Conservation (phyloP, 1,140 invertebrate genomes). For the Drosophila kanapiae region DNA sequence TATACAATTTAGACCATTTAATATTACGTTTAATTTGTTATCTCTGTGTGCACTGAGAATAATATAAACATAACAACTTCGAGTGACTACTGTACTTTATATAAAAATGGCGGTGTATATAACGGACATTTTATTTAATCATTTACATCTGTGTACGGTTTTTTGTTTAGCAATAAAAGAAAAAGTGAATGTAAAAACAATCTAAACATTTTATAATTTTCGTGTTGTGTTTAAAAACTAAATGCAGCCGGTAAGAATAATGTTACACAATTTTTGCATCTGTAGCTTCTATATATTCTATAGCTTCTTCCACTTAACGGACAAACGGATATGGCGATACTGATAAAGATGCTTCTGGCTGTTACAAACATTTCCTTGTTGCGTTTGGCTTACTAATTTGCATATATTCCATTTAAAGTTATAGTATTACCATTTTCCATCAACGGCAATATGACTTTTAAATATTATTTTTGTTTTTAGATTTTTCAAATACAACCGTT, state of each 20-base stretch:
- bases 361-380: too few species aligned
- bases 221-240: too few species aligned
- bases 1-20: background rate
- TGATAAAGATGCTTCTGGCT: too few species aligned
- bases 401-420: too few species aligned
- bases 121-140: slow-evolving; percentile 42
- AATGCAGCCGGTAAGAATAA: too few species aligned
- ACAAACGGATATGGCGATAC: too few species aligned
- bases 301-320: too few species aligned
- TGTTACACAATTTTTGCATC: too few species aligned
- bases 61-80: background rate
- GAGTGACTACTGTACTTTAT: slow-evolving; percentile 11
- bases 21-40: slow-evolving; percentile 3
- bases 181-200: slow-evolving; percentile 25
- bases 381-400: too few species aligned
- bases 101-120: slow-evolving; percentile 32
- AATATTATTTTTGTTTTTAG: background rate
- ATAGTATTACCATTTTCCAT: too few species aligned
- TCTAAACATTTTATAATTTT: background rate
- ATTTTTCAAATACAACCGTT: background rate
- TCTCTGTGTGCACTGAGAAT: slow-evolving; percentile 1
- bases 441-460: too few species aligned
- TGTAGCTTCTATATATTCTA: too few species aligned
- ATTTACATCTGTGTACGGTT: slow-evolving; percentile 21
- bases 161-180: slow-evolving; percentile 57